Base-by-base conservation (phyloP, 2,113 vertebrate species). In the Daphoenositta chrysoptera region DNA sequence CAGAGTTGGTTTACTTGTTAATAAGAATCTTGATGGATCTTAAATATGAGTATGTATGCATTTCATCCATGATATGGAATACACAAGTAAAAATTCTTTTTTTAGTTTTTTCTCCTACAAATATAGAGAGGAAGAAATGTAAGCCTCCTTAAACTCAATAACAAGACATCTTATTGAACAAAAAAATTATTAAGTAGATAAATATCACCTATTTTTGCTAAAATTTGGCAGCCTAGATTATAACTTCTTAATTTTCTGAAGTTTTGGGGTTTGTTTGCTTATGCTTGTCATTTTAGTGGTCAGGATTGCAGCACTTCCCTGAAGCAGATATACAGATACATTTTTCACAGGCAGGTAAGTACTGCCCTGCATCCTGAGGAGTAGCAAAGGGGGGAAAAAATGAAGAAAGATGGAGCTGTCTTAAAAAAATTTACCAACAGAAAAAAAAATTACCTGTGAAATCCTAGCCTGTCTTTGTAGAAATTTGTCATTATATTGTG, bases 331-430 rank as follows among this genome's bases (percentile, higher is more conserved):
- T 31, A 30, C 5, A 50, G 4, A 9, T 42, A 12, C 19, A 14
- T 7, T 54, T 54, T 56, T 56, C 27, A 35, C 19, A 57, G 18
- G 8, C 4, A 47, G 14, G 6, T 21, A 8, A 28, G 3, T 76
- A 37, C 7, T 23, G 26, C 7, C 18, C 42, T 54, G 8, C 16
- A 68, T 47, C 66, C 40, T 33, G 45, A 63, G n/a, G 7, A 76
- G 8, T 9, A 77, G 8, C 33, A 30, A 16, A 47, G 7, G 3
- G 6, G 2, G 7, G 1, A 10, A 19, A 18, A 45, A 23, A 54
- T 8, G 2, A 13, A 44, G 48, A 30, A 63, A 15, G 0, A 30
- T 21, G 13, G 7, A 33, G 3, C 30, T 56, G 6, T 14, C 21
- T 39, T 57, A 61, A 81, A 69, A 10, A 86, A 28, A 53, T 53